Evolutionary conservation across 2,888 invertebrate genomes (phyloP).

Genomic region (Anticlea derivata): DNA sequence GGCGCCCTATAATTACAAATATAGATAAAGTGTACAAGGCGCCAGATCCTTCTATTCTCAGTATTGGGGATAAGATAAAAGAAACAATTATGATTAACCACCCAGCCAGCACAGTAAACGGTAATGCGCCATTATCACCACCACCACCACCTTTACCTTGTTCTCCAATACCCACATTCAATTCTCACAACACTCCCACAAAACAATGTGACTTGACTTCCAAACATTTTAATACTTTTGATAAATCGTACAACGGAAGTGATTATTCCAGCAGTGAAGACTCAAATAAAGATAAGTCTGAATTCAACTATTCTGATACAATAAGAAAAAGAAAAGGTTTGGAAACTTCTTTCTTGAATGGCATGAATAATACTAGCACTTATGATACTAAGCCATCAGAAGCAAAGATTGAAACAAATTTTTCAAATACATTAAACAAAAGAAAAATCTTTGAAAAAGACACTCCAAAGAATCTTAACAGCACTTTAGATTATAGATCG

Average conservation of each 20-base stretch:
- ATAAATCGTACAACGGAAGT: conserved; percentile 53
- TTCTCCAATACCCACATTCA: conserved; percentile 68
- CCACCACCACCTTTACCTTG: conserved; percentile 70
- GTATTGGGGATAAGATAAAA: conserved; percentile 66
- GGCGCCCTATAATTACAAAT: conserved; percentile 55
- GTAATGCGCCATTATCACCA: conserved; percentile 47
- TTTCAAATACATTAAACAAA: conserved; percentile 68
- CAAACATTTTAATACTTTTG: conserved; percentile 52
- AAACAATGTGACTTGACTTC: conserved; percentile 49
- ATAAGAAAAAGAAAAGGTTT: conserved; percentile 55
- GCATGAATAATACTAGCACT: conserved; percentile 46
- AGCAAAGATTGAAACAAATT: conserved; percentile 55
- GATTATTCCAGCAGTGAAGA: conserved; percentile 60
- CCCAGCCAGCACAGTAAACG: conserved; percentile 47
- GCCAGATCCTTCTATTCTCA: conserved; percentile 57
- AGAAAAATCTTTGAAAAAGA: conserved; percentile 71
- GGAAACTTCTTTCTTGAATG: conserved; percentile 59
- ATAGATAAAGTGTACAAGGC: conserved; percentile 62
- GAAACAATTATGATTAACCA: conserved; percentile 65
- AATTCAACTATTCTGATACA: conserved; percentile 53
- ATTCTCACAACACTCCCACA: conserved; percentile 57
- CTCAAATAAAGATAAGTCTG: conserved; percentile 60
- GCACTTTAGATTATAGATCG: conserved; percentile 37
- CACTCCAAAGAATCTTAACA: conserved; percentile 42
- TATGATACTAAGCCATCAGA: conserved; percentile 55